A percentile compares a stretch with the other conserved stretches of the same genome.
Conservation (phyloP, 2,888 invertebrate genomes). For the Drosophila engyochracea region DNA sequence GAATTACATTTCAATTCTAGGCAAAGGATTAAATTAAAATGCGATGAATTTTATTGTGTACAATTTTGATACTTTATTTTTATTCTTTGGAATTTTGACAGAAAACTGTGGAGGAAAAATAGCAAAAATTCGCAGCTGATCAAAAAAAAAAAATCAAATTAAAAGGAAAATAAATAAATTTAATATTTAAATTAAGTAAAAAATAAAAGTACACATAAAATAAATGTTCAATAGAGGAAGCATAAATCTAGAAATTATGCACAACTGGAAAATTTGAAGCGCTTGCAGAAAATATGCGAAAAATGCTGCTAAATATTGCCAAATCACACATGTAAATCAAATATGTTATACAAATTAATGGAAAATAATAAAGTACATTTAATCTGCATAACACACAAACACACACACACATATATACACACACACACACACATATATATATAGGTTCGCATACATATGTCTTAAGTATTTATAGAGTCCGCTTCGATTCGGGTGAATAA, state of each 20-base stretch:
- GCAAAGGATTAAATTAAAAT: background rate
- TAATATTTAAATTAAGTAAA: too few species aligned
- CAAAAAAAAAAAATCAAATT: background rate
- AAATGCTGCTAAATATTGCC: background rate
- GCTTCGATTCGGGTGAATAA: conserved; percentile 21
- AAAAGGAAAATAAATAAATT: background rate
- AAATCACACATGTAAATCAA: background rate
- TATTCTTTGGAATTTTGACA: background rate
- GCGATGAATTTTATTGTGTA: background rate
- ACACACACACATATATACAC: background rate
- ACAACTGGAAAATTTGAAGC: background rate
- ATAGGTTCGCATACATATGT: background rate
- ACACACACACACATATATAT: background rate
- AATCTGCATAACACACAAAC: background rate
- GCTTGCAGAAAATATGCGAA: background rate
- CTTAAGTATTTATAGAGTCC: background rate
- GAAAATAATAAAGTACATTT: background rate
- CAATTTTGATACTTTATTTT: background rate
- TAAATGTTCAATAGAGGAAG: background rate
- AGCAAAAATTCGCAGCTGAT: background rate
- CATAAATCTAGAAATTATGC: background rate
- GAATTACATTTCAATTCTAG: background rate
- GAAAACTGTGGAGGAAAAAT: background rate
- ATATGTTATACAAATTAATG: background rate
- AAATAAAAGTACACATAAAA: too few species aligned